Percentiles rank a stretch among this genome's conserved stretches.
Evolutionary conservation across 2,113 vertebrate genomes (phyloP).

Genomic region (Phrynocephalus versicolor): DNA sequence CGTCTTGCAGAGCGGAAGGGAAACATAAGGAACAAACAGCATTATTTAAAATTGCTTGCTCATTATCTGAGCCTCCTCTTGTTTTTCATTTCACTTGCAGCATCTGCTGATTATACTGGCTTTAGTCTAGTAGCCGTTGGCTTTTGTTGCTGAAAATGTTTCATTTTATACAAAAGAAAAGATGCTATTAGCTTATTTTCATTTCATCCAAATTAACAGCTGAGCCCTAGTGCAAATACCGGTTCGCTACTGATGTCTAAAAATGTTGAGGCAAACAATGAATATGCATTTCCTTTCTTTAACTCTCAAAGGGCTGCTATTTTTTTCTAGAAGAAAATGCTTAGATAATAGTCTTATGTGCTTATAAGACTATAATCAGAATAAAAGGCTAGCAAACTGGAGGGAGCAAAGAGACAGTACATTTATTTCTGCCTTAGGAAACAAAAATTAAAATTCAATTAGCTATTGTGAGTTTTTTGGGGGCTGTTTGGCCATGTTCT

Average conservation of each 20-base stretch:
- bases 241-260: slow-evolving; percentile 47
- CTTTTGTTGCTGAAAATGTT: slow-evolving; percentile 35
- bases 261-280: slow-evolving; percentile 47
- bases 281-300: slow-evolving; percentile 57
- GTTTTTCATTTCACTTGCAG: slow-evolving; percentile 34
- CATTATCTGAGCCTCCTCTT: slow-evolving; percentile 25
- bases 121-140: slow-evolving; percentile 19
- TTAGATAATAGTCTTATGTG: slow-evolving; percentile 61
- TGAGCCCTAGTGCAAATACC: slow-evolving; percentile 57
- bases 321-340: slow-evolving; percentile 49
- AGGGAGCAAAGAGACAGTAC: slow-evolving; percentile 28
- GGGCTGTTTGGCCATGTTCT: too few relatives aligned
- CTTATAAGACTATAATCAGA: slow-evolving; percentile 50
- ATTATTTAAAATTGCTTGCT: slow-evolving; percentile 21
- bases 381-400: neutral
- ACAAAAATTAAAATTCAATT: neutral
- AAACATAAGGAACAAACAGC: slow-evolving; percentile 32
- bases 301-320: slow-evolving; percentile 53
- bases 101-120: slow-evolving; percentile 32
- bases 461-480: too few relatives aligned
- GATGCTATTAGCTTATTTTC: slow-evolving; percentile 57
- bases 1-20: slow-evolving; percentile 32
- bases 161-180: slow-evolving; percentile 56
- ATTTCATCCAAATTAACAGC: slow-evolving; percentile 57
- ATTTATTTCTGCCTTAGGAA: slow-evolving; percentile 12